Percentiles rank a stretch among this genome's conserved stretches.
Evolutionary conservation across 1,140 invertebrate genomes (phyloP).

Genomic region (Tetranychus cinnabarinus): DNA sequence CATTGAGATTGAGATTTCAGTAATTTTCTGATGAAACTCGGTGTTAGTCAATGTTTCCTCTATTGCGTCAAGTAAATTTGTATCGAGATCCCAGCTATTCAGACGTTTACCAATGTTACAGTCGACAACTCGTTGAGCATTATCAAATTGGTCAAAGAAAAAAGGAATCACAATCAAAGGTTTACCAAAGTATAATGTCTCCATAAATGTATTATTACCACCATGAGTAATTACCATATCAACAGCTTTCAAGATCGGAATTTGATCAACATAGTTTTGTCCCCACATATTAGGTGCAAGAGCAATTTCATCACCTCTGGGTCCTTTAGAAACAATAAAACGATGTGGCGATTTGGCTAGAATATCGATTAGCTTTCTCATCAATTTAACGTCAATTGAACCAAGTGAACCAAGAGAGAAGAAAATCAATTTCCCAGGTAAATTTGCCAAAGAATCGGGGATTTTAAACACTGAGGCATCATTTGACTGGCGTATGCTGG

Average conservation of each 20-base stretch:
- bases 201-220: constrained; percentile 10
- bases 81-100: not conserved
- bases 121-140: constrained; percentile 7
- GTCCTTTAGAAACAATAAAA: constrained; percentile 1
- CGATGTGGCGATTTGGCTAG: constrained; percentile 1
- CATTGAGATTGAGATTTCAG: not conserved
- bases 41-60: not conserved
- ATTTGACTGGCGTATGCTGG: not conserved
- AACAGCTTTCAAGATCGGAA: not conserved
- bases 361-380: not conserved
- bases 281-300: constrained; percentile 5
- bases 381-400: constrained; percentile 11
- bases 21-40: not conserved
- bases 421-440: constrained; percentile 3
- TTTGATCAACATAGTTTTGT: constrained; percentile 2
- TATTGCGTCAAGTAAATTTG: not conserved
- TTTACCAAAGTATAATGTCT: not conserved
- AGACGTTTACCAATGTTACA: constrained; percentile 1
- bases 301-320: not conserved
- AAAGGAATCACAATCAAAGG: constrained; percentile 4
- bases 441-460: not conserved
- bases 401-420: constrained; percentile 8
- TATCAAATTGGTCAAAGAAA: constrained; percentile 9
- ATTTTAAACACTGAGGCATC: not conserved
- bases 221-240: constrained; percentile 18